Evolutionary conservation across 2,797 vertebrate genomes (phyloP), one percentile per base, ranked within the genome.

Genomic region (Mormyrops attenuatus): DNA sequence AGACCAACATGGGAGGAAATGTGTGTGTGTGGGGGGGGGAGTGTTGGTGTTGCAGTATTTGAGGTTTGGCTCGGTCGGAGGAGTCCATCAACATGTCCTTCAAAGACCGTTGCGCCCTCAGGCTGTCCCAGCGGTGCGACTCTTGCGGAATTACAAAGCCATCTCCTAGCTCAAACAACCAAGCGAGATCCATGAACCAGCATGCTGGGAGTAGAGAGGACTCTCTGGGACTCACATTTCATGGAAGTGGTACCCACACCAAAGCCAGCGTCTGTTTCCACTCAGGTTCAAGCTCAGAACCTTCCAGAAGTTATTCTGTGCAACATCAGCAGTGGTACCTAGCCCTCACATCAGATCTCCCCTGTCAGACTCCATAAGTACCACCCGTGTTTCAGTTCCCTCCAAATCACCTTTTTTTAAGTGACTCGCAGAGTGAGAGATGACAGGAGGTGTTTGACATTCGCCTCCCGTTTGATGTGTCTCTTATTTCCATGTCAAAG

Each of bases 151-250:
- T 85, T 50, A n/a, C 73, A 50, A 85, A 85, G n/a, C 44, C 47
- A 50, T 85, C 44, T 47, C n/a, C 44, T 44, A 50, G 17, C 44
- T 44, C 38, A 85, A 50, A 50, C 49, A 85, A 9, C 8, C 34
- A 47, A 13, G 20, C 8, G 34, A n/a, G 9, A n/a, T 26, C 41
- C 41, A 50, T 50, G 38, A 22, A 50, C 44, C 41, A 22, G 11
- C 80, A 85, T 1, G 1, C 41, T 22, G 44, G 30, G n/a, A n/a
- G 53, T 57, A 44, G 53, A 49, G 20, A 17, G 73, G 30, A 80
- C 73, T 47, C 34, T 77, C 90, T 87, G 89, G 89, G 92, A 87
- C 34, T n/a, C 11, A 17, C 91, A 90, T 26, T 90, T 20, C 3
- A 55, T 88, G 88, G 88, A 88, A 88, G 49, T 34, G 38, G 57